Conservation (phyloP, 2,797 vertebrate genomes). For the Cuniculus paca region DNA sequence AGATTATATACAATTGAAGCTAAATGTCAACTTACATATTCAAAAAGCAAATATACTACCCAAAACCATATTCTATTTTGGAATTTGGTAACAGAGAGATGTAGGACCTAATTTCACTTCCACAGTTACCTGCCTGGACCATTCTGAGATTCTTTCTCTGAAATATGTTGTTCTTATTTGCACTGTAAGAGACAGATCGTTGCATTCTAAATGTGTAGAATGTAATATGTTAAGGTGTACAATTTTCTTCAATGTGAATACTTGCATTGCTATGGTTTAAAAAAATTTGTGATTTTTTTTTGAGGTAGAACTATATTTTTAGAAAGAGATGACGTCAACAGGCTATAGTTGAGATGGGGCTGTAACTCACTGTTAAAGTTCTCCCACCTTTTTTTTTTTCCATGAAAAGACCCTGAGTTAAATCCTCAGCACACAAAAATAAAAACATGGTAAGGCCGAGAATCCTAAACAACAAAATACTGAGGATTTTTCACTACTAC, state of each 20-base stretch:
- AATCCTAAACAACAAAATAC: background rate
- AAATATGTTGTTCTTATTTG: background rate
- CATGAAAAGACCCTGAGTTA: too few relatives aligned
- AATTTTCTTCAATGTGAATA: background rate
- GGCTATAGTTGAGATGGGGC: background rate
- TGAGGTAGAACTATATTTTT: background rate
- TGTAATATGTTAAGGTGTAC: background rate
- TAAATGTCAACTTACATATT: background rate
- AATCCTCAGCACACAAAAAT: background rate
- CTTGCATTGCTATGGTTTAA: background rate
- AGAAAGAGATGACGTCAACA: background rate
- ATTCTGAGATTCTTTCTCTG: background rate
- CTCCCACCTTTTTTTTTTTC: too few relatives aligned
- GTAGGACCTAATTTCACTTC: background rate
- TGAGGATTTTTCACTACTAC: background rate
- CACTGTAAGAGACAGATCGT: background rate
- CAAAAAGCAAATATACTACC: background rate
- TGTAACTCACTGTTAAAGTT: accelerated
- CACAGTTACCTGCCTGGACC: background rate
- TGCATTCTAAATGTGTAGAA: background rate
- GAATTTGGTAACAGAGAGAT: background rate
- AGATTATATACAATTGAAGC: background rate
- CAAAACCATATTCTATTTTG: background rate
- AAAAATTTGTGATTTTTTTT: background rate
- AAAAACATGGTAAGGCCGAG: background rate